These are phyloP conservation scores for Ptychochromis oligacanthus DNA, from an alignment of 2,113 vertebrate species.

Conservation along the genomic window DNA sequence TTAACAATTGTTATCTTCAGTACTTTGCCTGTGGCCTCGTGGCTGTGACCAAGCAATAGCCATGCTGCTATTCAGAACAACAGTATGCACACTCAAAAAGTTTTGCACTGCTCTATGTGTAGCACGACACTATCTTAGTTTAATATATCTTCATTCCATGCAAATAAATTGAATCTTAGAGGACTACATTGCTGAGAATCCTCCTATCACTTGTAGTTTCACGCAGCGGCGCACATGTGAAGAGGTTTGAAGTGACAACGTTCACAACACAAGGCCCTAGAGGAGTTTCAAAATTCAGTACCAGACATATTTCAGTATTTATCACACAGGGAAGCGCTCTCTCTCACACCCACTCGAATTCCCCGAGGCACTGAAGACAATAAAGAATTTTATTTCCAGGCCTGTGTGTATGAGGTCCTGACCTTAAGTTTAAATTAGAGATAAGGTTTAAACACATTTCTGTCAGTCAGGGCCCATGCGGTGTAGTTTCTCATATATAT, in stretches of 20 bases:
- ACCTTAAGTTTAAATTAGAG: neutral
- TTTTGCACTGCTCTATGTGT: neutral
- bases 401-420: neutral
- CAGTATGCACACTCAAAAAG: neutral
- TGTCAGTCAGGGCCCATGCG: neutral
- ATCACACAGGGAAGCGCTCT: neutral
- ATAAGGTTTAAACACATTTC: neutral
- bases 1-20: too few relatives aligned
- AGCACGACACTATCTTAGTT: neutral
- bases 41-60: too few relatives aligned
- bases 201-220: neutral
- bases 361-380: neutral
- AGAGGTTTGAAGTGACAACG: neutral
- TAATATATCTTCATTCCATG: neutral
- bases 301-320: neutral
- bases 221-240: neutral
- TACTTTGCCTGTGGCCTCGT: too few relatives aligned
- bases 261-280: neutral
- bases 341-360: neutral
- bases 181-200: neutral
- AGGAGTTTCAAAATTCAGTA: neutral
- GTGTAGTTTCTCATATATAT: too few relatives aligned
- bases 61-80: neutral
- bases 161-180: neutral
- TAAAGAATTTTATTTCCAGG: neutral